Evolutionary conservation across 2,113 vertebrate species (phyloP).

Genomic region (Leucoraja erinaceus): DNA sequence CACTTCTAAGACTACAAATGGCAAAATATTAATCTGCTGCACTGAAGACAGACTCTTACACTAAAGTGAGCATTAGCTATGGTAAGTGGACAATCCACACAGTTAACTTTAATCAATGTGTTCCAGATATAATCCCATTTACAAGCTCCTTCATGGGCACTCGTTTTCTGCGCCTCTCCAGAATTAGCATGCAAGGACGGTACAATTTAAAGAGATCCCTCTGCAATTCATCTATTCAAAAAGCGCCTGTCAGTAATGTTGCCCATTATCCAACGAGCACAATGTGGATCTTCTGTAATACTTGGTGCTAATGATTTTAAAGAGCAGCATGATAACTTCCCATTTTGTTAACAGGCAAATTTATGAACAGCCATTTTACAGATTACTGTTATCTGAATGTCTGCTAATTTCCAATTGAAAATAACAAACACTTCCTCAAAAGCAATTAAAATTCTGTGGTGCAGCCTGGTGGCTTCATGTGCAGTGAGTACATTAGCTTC

Average conservation of each 20-base stretch:
- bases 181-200: not conserved
- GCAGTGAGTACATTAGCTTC: not conserved
- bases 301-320: conserved; percentile 1
- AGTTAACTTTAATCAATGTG: not conserved
- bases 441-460: not conserved
- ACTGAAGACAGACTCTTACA: not conserved
- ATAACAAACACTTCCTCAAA: not conserved
- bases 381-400: too few species aligned
- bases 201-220: not conserved
- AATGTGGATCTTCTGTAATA: not conserved
- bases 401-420: conserved; percentile 8
- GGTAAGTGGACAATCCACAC: not conserved
- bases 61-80: not conserved
- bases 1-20: not conserved
- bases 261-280: not conserved
- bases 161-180: not conserved
- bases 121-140: not conserved
- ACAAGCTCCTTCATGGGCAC: not conserved
- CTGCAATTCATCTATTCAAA: not conserved
- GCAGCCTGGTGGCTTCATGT: not conserved
- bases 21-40: not conserved
- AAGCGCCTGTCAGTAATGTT: not conserved
- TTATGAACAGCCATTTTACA: not conserved
- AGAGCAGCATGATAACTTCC: not conserved
- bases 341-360: not conserved